Conservation (phyloP, 2,797 vertebrate species). For the Anas acuta region DNA sequence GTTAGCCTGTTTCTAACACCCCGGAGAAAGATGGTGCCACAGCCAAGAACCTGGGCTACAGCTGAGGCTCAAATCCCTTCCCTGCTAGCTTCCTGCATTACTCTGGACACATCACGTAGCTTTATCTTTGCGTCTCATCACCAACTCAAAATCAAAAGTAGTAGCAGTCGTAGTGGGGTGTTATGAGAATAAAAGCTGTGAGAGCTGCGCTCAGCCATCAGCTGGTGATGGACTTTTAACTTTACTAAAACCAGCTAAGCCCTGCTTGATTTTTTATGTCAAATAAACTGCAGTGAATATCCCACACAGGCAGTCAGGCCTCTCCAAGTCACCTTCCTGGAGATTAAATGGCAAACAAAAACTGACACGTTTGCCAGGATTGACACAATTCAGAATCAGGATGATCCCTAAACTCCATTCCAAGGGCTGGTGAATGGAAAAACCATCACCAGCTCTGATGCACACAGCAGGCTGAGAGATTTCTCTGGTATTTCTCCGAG, state of each 20-base stretch:
- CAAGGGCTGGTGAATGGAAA: not conserved
- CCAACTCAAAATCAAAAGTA: not conserved
- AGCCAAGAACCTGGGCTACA: not conserved
- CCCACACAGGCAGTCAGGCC: not conserved
- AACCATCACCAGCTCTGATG: not conserved
- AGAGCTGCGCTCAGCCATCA: not conserved
- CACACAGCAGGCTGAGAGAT: not conserved
- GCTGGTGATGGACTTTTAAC: not conserved
- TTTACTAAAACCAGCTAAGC: not conserved
- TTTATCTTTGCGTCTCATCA: not conserved
- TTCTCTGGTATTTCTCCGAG: not conserved
- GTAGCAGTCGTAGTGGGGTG: not conserved
- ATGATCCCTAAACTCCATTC: rapidly evolving
- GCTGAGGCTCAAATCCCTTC: not conserved
- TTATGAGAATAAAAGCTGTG: not conserved
- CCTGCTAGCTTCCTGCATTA: not conserved
- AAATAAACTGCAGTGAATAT: not conserved
- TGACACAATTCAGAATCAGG: not conserved
- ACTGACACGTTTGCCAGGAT: not conserved
- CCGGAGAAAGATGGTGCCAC: not conserved
- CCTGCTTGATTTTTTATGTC: not conserved
- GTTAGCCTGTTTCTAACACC: not conserved
- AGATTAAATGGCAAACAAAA: not conserved
- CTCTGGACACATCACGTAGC: not conserved
- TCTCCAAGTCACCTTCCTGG: not conserved